Evolutionary conservation across 2,113 vertebrate species (phyloP), one percentile per base, ranked within the genome.

Genomic region (Microtus pennsylvanicus): DNA sequence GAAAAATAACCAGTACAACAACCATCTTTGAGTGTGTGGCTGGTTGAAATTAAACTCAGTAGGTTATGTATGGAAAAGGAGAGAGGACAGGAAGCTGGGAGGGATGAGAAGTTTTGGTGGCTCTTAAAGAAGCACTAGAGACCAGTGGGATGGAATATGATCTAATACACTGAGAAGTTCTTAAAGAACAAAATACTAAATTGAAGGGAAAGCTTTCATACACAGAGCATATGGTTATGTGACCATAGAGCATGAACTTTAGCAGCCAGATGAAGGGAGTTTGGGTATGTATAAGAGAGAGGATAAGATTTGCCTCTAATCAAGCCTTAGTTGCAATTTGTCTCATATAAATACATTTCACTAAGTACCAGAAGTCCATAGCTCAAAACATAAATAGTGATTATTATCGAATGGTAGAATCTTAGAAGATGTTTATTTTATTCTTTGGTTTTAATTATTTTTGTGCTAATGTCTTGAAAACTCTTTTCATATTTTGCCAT

Each of bases 311-410:
- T 89, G 67, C 5, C n/a, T n/a, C n/a, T 87, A 92, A 82, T 81
- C 8, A 35, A n/a, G 3, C 26, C 42, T 90, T 88, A 14, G 61
- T 47, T 94, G 65, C 0, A 90, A 17, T 92, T 88, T 67, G 89
- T 90, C 12, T 85, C 24, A 88, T 88, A 70, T 72, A 92, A 94
- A 74, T 81, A 85, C 7, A 7, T 67, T 94, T 92, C 61, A 91
- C 72, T 95, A 94, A 89, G 50, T 50, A 74, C 12, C 67, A 14
- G 52, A 94, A 89, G 45, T 87, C 88, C 95, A 88, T 67, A 95
- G 2, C 5, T 30, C 12, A 38, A 92, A 92, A 87, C 45, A 6
- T 61, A 95, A 72, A 22, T 6, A 92, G 16, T 69, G 6, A 67
- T 89, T 93, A 26, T 78, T 24, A 78, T 19, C 90, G 2, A 9